These are phyloP conservation scores for Cynopterus brachyotis DNA, from an alignment of 2,113 vertebrate species.

Conservation along the genomic window DNA sequence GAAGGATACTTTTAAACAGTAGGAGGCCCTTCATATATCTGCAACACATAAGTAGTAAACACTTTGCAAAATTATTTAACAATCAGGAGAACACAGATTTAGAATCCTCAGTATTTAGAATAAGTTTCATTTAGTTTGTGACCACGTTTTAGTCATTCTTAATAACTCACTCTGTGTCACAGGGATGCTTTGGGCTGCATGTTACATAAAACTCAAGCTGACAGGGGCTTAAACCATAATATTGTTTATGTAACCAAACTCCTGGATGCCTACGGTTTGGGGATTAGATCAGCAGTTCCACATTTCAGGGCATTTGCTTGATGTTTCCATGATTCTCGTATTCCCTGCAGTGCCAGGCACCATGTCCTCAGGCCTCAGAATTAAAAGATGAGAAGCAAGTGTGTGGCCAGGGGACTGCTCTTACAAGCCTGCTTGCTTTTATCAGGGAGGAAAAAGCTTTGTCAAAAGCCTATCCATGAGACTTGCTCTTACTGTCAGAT, in stretches of 20 bases:
- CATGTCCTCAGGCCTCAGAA: neutral
- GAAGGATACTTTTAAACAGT: neutral
- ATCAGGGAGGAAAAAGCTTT: neutral
- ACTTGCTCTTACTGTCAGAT: neutral
- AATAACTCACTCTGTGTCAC: neutral
- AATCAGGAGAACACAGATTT: neutral
- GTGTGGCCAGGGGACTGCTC: neutral
- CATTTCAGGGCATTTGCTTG: neutral
- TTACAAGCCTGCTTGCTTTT: neutral
- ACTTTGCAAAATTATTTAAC: neutral
- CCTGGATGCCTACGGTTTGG: neutral
- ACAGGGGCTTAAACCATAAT: neutral
- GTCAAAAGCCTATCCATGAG: neutral
- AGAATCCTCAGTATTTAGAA: neutral
- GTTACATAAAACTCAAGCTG: neutral
- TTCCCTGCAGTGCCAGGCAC: neutral
- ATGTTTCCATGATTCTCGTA: neutral
- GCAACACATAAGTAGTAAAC: neutral
- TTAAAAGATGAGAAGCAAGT: neutral
- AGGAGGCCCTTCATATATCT: neutral
- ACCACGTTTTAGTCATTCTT: neutral
- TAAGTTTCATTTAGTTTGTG: conserved; percentile 12
- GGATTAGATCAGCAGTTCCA: neutral
- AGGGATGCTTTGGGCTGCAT: neutral
- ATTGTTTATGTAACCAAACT: neutral